Conservation (phyloP, 1,140 invertebrate species). For the Trichogramma pretiosum region DNA sequence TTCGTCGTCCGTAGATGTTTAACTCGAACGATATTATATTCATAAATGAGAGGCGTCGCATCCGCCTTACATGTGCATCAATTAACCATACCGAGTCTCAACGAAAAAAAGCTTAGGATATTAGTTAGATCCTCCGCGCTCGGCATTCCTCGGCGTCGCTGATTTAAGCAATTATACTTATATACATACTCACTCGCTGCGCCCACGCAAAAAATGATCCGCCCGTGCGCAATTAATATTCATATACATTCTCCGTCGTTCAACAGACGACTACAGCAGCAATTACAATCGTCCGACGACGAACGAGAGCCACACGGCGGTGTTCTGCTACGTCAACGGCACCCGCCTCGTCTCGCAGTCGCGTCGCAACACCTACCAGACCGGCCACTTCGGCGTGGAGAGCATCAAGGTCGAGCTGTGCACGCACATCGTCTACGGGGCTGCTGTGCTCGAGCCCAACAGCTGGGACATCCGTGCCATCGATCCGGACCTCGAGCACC, state of each 20-base stretch:
- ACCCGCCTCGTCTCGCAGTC: neutral
- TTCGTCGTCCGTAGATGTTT: no score
- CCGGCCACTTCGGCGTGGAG: neutral
- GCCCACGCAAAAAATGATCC: neutral
- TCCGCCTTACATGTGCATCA: no score
- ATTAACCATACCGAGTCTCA: no score
- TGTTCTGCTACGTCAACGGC: constrained; percentile 12
- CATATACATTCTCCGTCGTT: neutral
- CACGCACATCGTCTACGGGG: constrained; percentile 8
- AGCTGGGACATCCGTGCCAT: neutral
- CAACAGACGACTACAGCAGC: neutral
- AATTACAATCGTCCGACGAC: neutral
- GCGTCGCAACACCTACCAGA: constrained; percentile 5
- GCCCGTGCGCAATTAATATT: neutral
- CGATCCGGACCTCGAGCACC: neutral
- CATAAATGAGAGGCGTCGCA: no score
- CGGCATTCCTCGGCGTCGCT: constrained; percentile 7
- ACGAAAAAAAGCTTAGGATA: no score
- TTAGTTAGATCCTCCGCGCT: constrained; percentile 6
- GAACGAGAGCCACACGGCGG: neutral
- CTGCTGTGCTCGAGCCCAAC: neutral
- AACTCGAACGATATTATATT: no score
- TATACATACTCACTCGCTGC: no score
- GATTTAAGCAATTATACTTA: constrained; percentile 16
- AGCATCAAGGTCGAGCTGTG: constrained; percentile 2